Conservation (phyloP, 2,113 vertebrate genomes). For the Lagopus leucura region DNA sequence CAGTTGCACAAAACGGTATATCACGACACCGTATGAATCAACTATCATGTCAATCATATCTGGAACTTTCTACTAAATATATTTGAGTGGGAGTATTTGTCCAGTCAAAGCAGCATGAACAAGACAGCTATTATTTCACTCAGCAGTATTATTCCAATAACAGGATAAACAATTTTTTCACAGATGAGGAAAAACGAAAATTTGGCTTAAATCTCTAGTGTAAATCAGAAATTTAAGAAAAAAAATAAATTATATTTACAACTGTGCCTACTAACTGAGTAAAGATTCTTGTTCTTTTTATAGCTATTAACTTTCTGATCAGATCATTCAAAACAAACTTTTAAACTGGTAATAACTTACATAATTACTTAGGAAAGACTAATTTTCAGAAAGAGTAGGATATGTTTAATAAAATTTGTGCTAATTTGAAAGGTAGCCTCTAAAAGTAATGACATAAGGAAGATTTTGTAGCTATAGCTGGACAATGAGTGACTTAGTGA, state of each 20-base stretch:
- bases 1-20: slow-evolving; percentile 18
- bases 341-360: not conserved
- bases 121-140: not conserved
- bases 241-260: not conserved
- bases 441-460: not conserved
- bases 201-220: slow-evolving; percentile 2
- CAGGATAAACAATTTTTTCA: not conserved
- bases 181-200: slow-evolving; percentile 5
- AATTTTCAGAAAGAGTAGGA: not conserved
- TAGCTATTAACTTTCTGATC: not conserved
- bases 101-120: not conserved
- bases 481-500: not conserved
- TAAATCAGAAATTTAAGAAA: not conserved
- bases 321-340: not conserved
- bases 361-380: not conserved
- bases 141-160: not conserved
- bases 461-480: not conserved
- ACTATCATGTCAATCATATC: not conserved
- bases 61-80: not conserved
- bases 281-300: not conserved
- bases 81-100: not conserved
- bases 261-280: not conserved
- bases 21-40: not conserved
- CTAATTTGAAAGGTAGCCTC: not conserved
- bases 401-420: not conserved